Evolutionary conservation across 2,888 invertebrate genomes (phyloP).

Genomic region (Zaprionus bogoriensis): DNA sequence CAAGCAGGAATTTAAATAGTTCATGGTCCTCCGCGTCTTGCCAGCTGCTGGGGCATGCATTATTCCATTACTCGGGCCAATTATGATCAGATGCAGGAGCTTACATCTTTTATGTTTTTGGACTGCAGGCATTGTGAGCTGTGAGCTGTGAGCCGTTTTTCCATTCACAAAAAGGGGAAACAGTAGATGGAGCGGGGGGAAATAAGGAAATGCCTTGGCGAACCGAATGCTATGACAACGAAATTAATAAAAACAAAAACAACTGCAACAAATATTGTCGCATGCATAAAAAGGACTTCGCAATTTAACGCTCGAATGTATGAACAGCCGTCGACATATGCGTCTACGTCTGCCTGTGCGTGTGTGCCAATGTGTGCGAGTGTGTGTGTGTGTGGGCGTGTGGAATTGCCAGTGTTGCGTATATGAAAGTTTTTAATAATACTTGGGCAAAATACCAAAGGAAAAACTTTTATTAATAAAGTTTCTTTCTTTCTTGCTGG

Average conservation of each 20-base stretch:
- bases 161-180: background rate
- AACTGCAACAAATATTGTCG: constrained; percentile 65
- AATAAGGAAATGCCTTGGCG: background rate
- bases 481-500: constrained; percentile 70
- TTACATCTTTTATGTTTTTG: background rate
- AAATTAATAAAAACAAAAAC: constrained; percentile 47
- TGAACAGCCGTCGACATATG: constrained; percentile 71
- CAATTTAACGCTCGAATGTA: constrained; percentile 68
- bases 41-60: no score
- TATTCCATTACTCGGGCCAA: constrained; percentile 15
- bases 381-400: constrained; percentile 15
- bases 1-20: no score
- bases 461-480: constrained; percentile 78
- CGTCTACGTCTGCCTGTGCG: constrained; percentile 15
- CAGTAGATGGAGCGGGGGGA: background rate
- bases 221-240: constrained; percentile 53
- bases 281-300: constrained; percentile 63
- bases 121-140: no score
- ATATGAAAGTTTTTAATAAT: constrained; percentile 77
- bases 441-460: constrained; percentile 74
- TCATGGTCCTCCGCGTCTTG: no score
- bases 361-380: constrained; percentile 6
- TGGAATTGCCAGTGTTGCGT: constrained; percentile 62
- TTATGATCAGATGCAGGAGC: background rate
- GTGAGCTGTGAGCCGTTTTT: background rate